phyloP scores from a whole-genome alignment of 1,140 invertebrate genomes.

The Riptortus pedestris region DNA sequence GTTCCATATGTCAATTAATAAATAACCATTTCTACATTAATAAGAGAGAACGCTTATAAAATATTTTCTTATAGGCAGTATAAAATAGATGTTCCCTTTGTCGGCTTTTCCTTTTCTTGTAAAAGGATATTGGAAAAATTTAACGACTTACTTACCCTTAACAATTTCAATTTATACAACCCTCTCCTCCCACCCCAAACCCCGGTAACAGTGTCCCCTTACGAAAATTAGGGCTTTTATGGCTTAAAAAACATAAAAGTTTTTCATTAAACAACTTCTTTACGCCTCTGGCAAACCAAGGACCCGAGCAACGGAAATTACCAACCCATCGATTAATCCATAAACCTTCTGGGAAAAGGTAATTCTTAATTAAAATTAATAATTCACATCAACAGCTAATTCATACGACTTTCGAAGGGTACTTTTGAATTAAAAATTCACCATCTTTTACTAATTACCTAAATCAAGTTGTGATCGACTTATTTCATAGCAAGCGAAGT shows the following conservation, averaged over 20 bases:
- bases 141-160: not conserved
- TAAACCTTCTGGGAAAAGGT: constrained; percentile 9
- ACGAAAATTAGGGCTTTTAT: constrained; percentile 5
- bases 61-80: too few relatives aligned
- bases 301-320: not conserved
- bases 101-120: too few relatives aligned
- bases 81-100: too few relatives aligned
- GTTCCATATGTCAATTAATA: too few relatives aligned
- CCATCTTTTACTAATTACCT: constrained; percentile 4
- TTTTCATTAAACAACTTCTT: constrained; percentile 17
- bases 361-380: constrained; percentile 19
- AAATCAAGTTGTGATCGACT: constrained; percentile 16
- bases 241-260: not conserved
- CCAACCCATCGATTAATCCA: constrained; percentile 7
- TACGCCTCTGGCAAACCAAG: not conserved
- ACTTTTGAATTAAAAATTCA: constrained; percentile 12
- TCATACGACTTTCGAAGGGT: constrained; percentile 8
- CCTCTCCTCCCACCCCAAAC: too few relatives aligned
- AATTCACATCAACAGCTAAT: constrained; percentile 8
- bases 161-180: not conserved
- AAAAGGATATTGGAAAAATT: not conserved
- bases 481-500: constrained; percentile 8
- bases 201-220: not conserved
- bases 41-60: too few relatives aligned
- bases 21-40: too few relatives aligned